Percentiles rank a stretch among this genome's conserved stretches.
Conservation (phyloP, 2,797 vertebrate genomes). For the Oryzias sinensis region DNA sequence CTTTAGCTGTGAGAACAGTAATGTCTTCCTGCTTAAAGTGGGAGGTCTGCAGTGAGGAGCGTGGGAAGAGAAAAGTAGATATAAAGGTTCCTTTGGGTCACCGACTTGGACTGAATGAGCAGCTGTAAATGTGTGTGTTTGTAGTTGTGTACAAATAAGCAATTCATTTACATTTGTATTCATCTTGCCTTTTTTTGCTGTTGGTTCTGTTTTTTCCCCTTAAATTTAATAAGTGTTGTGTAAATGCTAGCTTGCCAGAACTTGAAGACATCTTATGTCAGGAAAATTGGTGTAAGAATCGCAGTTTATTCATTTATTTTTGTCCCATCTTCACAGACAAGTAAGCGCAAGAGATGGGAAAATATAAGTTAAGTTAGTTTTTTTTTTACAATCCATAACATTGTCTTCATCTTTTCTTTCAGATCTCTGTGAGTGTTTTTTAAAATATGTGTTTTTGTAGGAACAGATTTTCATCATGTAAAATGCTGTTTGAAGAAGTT, state of each 20-base stretch:
- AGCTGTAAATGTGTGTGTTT: slow-evolving; percentile 26
- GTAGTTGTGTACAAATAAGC: slow-evolving; percentile 20
- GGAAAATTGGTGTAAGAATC: not conserved
- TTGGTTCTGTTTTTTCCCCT: not conserved
- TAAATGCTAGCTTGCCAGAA: slow-evolving; percentile 5
- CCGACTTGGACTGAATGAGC: slow-evolving; percentile 37
- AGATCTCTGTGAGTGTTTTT: too few species aligned
- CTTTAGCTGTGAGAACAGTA: slow-evolving; percentile 26
- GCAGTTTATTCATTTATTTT: not conserved
- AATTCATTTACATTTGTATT: slow-evolving; percentile 20
- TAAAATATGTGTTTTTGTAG: too few species aligned
- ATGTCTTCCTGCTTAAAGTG: slow-evolving; percentile 50
- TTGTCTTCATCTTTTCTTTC: too few species aligned
- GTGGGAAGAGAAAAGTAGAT: slow-evolving; percentile 54
- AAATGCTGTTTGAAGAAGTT: too few species aligned
- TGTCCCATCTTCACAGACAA: not conserved
- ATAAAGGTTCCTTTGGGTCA: slow-evolving; percentile 44
- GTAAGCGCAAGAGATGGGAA: too few species aligned
- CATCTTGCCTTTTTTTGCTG: slow-evolving; percentile 1
- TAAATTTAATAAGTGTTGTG: not conserved
- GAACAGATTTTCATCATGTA: too few species aligned
- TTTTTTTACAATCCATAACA: too few species aligned
- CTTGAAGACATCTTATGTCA: not conserved
- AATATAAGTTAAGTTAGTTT: too few species aligned
- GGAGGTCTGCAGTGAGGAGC: slow-evolving; percentile 37